Conservation (phyloP, 2,113 vertebrate species). For the Amphiprion percula region DNA sequence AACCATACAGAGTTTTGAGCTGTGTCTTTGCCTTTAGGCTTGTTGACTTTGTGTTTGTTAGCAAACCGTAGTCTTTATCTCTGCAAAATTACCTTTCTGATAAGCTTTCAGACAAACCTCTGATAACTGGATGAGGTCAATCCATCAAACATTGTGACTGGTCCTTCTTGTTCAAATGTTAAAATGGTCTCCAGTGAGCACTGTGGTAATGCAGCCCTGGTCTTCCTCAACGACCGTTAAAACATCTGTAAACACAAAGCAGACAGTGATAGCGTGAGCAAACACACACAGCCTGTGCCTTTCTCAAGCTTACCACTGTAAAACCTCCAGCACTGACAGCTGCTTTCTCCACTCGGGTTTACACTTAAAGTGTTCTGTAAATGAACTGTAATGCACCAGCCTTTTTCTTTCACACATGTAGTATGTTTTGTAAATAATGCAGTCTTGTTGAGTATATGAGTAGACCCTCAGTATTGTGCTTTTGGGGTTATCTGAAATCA, state of each 20-base stretch:
- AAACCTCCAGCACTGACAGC: slow-evolving; percentile 13
- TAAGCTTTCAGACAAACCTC: slow-evolving; percentile 44
- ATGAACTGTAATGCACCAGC: not conserved
- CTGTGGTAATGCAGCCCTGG: slow-evolving; percentile 26
- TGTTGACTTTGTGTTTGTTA: slow-evolving; percentile 42
- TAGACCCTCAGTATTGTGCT: not conserved
- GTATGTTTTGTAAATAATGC: not conserved
- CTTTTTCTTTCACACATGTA: not conserved
- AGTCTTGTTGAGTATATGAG: not conserved
- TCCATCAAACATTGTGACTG: slow-evolving; percentile 26
- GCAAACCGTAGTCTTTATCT: slow-evolving; percentile 28
- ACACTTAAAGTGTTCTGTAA: not conserved
- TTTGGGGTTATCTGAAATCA: slow-evolving; percentile 23
- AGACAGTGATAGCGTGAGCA: slow-evolving; percentile 62
- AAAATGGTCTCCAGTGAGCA: slow-evolving; percentile 19
- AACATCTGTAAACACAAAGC: slow-evolving; percentile 73
- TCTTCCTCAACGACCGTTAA: slow-evolving; percentile 67
- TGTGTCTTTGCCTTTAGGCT: slow-evolving; percentile 24
- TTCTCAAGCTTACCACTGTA: slow-evolving; percentile 45
- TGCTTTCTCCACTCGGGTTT: not conserved
- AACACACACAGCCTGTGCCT: slow-evolving; percentile 57
- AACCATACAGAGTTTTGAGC: not conserved
- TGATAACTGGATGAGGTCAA: slow-evolving; percentile 41
- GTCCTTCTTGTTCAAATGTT: slow-evolving; percentile 19
- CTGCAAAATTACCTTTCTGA: slow-evolving; percentile 23